Percentiles rank a stretch among this genome's conserved stretches.
phyloP scores from a whole-genome alignment of 2,888 invertebrate species.

The Osmoderma eremita region DNA sequence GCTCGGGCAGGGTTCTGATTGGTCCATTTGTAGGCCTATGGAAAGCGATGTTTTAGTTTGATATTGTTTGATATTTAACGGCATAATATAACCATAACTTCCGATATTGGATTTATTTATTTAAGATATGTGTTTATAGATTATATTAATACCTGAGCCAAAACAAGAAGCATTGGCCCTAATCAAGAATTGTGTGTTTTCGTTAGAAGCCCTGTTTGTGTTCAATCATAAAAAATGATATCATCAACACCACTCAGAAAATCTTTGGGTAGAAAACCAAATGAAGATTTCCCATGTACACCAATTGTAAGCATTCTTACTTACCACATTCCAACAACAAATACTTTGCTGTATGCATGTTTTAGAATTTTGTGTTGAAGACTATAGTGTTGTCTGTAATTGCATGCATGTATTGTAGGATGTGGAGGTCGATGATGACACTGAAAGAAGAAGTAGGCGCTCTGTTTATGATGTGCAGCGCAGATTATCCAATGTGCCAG shows the following conservation, averaged over 20 bases:
- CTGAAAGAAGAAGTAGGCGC: conserved; percentile 7
- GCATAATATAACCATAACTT: no score
- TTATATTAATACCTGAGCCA: no score
- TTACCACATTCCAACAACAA: background rate
- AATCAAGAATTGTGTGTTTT: no score
- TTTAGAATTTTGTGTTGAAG: background rate
- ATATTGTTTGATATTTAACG: no score
- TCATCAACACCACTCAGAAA: conserved; percentile 26
- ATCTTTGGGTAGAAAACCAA: conserved; percentile 5
- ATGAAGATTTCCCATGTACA: background rate
- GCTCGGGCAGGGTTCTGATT: no score
- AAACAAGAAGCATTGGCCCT: no score
- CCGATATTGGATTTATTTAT: no score
- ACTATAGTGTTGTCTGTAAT: no score
- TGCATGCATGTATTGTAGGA: background rate
- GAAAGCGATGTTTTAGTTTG: no score
- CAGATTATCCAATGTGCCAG: conserved; percentile 12
- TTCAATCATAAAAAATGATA: background rate
- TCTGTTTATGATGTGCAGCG: conserved; percentile 12
- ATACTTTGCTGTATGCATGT: background rate
- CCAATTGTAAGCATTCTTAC: conserved; percentile 14
- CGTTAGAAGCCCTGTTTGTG: no score
- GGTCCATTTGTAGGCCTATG: no score
- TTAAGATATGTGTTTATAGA: no score
- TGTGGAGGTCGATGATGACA: background rate